Base-by-base conservation (phyloP, 2,888 invertebrate genomes). In the Acheta domesticus region DNA sequence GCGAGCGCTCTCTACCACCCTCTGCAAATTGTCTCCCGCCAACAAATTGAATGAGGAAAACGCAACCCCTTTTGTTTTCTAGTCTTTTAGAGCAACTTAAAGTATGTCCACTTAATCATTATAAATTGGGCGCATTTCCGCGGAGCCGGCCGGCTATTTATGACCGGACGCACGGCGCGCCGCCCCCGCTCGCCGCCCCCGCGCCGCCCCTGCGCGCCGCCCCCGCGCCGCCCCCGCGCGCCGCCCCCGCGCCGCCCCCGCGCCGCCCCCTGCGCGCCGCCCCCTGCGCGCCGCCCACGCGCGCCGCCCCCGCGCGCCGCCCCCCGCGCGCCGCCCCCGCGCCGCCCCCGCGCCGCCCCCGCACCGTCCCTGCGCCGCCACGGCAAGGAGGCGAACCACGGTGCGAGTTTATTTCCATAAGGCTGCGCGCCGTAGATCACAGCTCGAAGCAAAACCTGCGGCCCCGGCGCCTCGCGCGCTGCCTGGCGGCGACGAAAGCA, bases 31-130 rank as follows among this genome's bases (percentile, higher is more conserved):
- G 62, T 62, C 62, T n/a, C 62, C n/a, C 16, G 62, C 16, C 62
- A 62, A 62, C 62, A 62, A 62, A 62, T 62, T 62, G 62, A 62
- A 62, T 62, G 62, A 62, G 62, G 62, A 62, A 62, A 62, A 62
- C n/a, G 62, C 62, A 62, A 62, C 62, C 36, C 36, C 62, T 62
- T 62, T 62, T 62, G 62, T 62, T 62, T 62, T n/a, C 62, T n/a
- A 62, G n/a, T n/a, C 62, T 62, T 62, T 62, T 62, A 19, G n/a
- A 62, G 62, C 62, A 62, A 62, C 62, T 62, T 62, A 19, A n/a
- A 62, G 62, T 14, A 62, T n/a, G 62, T 62, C 62, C n/a, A 14
- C 62, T 62, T 62, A 62, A 62, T 62, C 62, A 62, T 62, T 62
- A 62, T 62, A 62, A 62, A 62, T 62, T 62, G 62, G 62, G n/a